These are phyloP conservation scores for Halictus ligatus DNA, from an alignment of 2,888 invertebrate species.

Conservation along the genomic window DNA sequence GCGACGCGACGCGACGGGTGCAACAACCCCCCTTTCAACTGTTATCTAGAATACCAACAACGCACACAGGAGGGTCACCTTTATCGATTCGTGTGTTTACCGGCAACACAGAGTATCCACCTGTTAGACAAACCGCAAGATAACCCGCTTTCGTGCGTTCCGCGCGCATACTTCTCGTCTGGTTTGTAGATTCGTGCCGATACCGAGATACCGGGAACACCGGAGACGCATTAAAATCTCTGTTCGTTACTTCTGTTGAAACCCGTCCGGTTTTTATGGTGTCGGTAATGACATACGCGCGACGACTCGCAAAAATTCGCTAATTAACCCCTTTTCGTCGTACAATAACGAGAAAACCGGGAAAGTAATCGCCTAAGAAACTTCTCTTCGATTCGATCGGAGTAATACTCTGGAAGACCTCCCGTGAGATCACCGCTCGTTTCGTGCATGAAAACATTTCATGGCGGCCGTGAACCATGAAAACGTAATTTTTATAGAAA, in stretches of 20 bases:
- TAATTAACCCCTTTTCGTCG: neutral
- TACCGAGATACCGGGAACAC: conserved; percentile 27
- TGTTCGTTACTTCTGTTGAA: conserved; percentile 22
- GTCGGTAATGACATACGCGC: neutral
- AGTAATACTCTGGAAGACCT: too few species aligned
- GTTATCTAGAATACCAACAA: conserved; percentile 46
- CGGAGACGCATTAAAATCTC: conserved; percentile 35
- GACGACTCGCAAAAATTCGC: neutral
- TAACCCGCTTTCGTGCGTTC: conserved; percentile 40
- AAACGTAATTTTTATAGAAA: too few species aligned
- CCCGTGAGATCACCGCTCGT: too few species aligned
- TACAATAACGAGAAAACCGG: too few species aligned
- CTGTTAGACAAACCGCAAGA: conserved; percentile 58
- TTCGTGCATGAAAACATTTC: too few species aligned
- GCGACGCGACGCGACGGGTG: conserved; percentile 39
- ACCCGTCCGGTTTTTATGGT: neutral
- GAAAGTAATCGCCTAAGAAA: too few species aligned
- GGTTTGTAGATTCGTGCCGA: conserved; percentile 46
- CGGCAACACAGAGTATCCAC: conserved; percentile 49
- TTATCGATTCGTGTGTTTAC: conserved; percentile 48
- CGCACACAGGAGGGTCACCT: conserved; percentile 24
- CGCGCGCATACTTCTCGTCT: conserved; percentile 33
- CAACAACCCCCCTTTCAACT: conserved; percentile 54
- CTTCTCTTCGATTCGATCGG: too few species aligned
- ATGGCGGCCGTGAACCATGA: too few species aligned